These are phyloP conservation scores for Ruditapes philippinarum DNA, from an alignment of 1,140 invertebrate genomes.

Conservation along the genomic window DNA sequence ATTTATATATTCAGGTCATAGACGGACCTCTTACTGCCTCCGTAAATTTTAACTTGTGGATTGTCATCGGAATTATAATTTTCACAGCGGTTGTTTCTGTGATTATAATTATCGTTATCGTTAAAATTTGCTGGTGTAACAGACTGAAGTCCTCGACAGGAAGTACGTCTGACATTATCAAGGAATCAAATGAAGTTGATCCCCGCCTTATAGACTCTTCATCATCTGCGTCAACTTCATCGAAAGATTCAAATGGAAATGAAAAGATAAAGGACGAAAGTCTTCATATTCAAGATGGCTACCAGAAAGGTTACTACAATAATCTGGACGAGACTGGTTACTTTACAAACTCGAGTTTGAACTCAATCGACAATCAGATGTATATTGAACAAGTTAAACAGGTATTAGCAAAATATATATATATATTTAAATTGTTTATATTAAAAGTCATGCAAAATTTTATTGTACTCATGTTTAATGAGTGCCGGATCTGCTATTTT, in stretches of 20 bases:
- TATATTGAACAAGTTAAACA: slow-evolving; percentile 44
- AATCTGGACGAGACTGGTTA: slow-evolving; percentile 37
- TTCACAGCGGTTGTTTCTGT: slow-evolving; percentile 48
- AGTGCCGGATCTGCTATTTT: too few relatives aligned
- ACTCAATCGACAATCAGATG: background rate
- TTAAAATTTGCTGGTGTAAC: slow-evolving; percentile 60
- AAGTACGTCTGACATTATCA: slow-evolving; percentile 5
- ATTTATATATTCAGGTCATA: background rate
- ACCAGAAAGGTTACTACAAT: slow-evolving; percentile 28
- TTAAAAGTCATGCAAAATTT: too few relatives aligned
- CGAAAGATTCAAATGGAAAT: slow-evolving; percentile 32
- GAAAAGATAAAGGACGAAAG: slow-evolving; percentile 23
- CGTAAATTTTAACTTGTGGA: slow-evolving; percentile 37
- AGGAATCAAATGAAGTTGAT: slow-evolving; percentile 30
- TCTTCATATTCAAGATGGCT: slow-evolving; percentile 54
- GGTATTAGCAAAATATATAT: too few relatives aligned
- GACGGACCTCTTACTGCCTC: background rate
- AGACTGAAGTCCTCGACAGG: background rate
- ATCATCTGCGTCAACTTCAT: slow-evolving; percentile 16
- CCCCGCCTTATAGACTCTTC: slow-evolving; percentile 28
- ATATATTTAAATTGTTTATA: too few relatives aligned
- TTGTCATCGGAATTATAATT: slow-evolving; percentile 47
- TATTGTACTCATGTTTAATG: too few relatives aligned
- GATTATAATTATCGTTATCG: slow-evolving; percentile 41
- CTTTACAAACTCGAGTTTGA: background rate